Base-by-base conservation (phyloP, 2,888 invertebrate species). In the Steromphala cineraria region DNA sequence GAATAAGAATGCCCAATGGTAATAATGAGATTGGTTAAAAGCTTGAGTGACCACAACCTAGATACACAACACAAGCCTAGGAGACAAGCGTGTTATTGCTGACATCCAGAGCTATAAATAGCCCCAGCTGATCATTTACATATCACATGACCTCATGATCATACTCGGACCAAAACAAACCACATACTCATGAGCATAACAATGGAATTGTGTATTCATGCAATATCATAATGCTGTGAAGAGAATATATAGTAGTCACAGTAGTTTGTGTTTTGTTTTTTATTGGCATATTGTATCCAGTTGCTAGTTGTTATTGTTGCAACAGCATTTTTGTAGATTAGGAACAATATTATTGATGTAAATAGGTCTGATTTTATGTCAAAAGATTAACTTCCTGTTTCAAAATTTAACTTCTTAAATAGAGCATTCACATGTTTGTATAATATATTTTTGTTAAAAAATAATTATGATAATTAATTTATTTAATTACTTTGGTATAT, bases 111-210 rank as follows among this genome's bases (percentile, higher is more conserved):
- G 53, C 77, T 77, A 77, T 77, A 55, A 55, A 77, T 77, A 77
- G 77, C 31, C 55, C 28, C 77, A 77, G 77, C 77, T 77, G 77
- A 31, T 81, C 53, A 81, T 81, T 81, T 81, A 79, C 81, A 81
- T 81, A 78, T 81, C 79, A 81, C 81, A 81, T 81, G 81, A 79
- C 79, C 67, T 46, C 53, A 75, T 56, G 55, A 28, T 75, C 62
- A 62, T 62, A 62, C 28, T 28, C 15, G 15, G 62, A 62, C 62
- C 62, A 62, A 62, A 62, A 62, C 62, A 62, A 62, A 62, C 62
- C 62, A 62, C 62, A 62, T 24, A 24, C 28, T 10, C 24, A 62
- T 8, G 62, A 24, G n/a, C 28, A 62, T 62, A 62, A 46, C 46
- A 46, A 46, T 46, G 46, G 10, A 46, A 46, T 46, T 46, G 46